Evolutionary conservation across 2,113 vertebrate species (phyloP), one percentile per base, ranked within the genome.

Genomic region (Tachysurus fulvidraco): DNA sequence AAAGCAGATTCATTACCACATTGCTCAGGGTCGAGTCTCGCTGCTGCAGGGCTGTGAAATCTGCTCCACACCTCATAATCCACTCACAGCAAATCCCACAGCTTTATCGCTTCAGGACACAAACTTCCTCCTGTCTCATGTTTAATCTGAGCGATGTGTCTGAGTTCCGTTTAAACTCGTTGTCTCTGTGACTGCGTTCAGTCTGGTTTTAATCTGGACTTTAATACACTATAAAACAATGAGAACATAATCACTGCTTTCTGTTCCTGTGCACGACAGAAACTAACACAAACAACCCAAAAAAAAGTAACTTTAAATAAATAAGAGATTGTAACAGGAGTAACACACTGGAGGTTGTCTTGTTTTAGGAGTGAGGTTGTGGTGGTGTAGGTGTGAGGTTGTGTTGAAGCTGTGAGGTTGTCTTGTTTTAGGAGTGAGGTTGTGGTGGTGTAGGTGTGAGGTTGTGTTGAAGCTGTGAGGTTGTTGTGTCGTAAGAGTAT

Each of bases 101-200:
- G 62, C 74, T 86, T 86, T 86, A 83, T 86, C 86, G 41, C 71
- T 86, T 83, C 41, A 67, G 30, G 73, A 80, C 65, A 57, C 23
- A 44, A n/a, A 30, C 55, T 93, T 92, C 89, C 91, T 81, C 64
- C 5, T 90, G 91, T 92, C 88, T 92, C 41, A 0, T 87, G 83
- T 90, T 92, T 86, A 89, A 91, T 86, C 55, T 79, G 91, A 90
- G 92, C 17, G 62, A 83, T 67, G 81, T 50, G 11, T 59, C 19
- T 25, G 17, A 52, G n/a, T 8, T 52, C 62, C 92, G 90, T 89
- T 89, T 92, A 93, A 94, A 90, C 65, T 69, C 65, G 16, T 30
- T n/a, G 6, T 30, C 64, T 16, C n/a, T 16, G 0, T 13, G 14
- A 13, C n/a, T 30, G 19, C 64, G 5, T 5, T 14, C 62, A 2